Evolutionary conservation across 2,888 invertebrate species (phyloP).

Genomic region (Nephrotoma flavescens): DNA sequence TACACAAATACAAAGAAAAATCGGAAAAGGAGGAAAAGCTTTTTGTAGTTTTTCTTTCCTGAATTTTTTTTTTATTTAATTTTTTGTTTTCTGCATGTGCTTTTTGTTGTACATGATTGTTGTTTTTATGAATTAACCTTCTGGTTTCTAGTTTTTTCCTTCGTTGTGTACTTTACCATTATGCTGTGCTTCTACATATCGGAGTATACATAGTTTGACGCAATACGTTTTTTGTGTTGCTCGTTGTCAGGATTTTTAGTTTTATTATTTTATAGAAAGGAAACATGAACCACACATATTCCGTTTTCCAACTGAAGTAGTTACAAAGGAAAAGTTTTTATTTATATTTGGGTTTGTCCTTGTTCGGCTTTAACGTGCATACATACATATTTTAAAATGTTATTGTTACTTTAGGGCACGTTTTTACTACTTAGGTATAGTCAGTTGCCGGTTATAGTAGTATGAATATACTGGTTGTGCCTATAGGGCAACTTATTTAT

Average conservation of each 20-base stretch:
- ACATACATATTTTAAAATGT: not conserved
- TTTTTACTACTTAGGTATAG: not conserved
- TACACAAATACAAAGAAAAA: not conserved
- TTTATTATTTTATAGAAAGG: not conserved
- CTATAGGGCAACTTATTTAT: no score
- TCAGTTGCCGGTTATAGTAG: no score
- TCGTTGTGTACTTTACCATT: not conserved
- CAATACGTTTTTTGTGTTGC: not conserved
- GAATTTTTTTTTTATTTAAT: not conserved
- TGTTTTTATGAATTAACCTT: not conserved
- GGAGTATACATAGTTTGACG: not conserved
- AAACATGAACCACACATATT: not conserved
- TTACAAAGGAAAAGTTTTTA: not conserved
- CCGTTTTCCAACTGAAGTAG: not conserved
- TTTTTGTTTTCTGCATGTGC: not conserved
- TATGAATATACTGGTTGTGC: no score
- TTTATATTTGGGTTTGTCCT: not conserved
- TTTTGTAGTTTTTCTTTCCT: not conserved
- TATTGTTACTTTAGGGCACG: not conserved
- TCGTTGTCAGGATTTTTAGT: not conserved
- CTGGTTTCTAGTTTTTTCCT: not conserved
- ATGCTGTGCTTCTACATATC: not conserved
- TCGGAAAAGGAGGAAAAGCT: not conserved
- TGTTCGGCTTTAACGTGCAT: not conserved
- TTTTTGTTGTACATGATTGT: not conserved